Conservation (phyloP, 92 coral and sea anemone species). For the Porites rus region DNA sequence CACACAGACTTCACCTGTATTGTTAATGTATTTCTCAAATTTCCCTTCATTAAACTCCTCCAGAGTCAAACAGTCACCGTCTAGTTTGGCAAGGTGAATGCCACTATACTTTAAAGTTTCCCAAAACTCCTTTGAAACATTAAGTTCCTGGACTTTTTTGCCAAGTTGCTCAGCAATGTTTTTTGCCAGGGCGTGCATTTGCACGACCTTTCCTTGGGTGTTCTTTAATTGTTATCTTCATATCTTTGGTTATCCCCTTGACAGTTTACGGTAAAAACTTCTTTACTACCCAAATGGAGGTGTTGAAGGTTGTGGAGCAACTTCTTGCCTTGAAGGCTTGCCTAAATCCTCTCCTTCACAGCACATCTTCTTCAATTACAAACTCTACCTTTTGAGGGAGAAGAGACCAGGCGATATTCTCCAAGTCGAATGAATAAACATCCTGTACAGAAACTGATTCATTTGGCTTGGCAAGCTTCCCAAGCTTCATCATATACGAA, state of each 20-base stretch:
- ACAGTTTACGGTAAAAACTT: constrained; percentile 12
- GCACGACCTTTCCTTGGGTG: constrained; percentile 53
- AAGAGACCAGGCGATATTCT: constrained; percentile 31
- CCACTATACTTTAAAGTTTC: constrained; percentile 31
- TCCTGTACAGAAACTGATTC: constrained; percentile 21
- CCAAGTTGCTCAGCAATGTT: constrained; percentile 48
- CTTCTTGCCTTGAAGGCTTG: constrained; percentile 42
- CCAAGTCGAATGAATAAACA: constrained; percentile 30
- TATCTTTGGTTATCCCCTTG: constrained; percentile 27
- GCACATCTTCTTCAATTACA: constrained; percentile 37
- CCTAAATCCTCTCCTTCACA: constrained; percentile 43
- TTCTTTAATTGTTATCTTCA: constrained; percentile 31
- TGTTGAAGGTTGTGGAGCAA: constrained; percentile 25
- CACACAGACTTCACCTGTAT: constrained; percentile 56
- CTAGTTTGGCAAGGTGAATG: constrained; percentile 45
- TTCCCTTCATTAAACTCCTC: constrained; percentile 57
- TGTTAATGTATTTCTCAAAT: constrained; percentile 62
- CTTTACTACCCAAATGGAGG: constrained; percentile 18
- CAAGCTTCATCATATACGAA: constrained; percentile 40
- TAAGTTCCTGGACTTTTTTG: constrained; percentile 39
- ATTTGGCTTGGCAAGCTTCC: constrained; percentile 32
- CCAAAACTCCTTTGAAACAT: constrained; percentile 54
- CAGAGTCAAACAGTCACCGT: constrained; percentile 58
- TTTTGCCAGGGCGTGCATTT: constrained; percentile 63
- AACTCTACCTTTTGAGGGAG: constrained; percentile 32